phyloP scores from a whole-genome alignment of 2,888 invertebrate genomes.

The Andrena dorsata region DNA sequence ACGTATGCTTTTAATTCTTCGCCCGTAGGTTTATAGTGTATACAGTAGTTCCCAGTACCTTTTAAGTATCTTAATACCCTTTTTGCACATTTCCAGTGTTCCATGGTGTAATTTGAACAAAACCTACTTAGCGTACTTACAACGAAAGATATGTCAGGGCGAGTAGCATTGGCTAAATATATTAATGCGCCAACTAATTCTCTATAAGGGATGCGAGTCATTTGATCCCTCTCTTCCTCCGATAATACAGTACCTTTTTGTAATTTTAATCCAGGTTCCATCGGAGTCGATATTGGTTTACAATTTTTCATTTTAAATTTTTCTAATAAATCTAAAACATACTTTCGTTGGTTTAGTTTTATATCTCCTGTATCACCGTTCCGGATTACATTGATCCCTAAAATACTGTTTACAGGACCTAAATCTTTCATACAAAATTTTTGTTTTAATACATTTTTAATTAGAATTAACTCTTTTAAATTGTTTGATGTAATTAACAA shows the following conservation, averaged over 20 bases:
- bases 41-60: constrained; percentile 6
- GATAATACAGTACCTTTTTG: constrained; percentile 24
- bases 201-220: constrained; percentile 39
- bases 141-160: constrained; percentile 58
- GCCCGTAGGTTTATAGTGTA: constrained; percentile 11
- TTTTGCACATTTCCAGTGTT: constrained; percentile 14
- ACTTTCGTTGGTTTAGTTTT: constrained; percentile 43
- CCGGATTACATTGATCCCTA: constrained; percentile 36
- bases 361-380: constrained; percentile 37
- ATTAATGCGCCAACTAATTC: constrained; percentile 49
- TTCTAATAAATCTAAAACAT: constrained; percentile 29
- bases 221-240: constrained; percentile 15
- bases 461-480: constrained; percentile 41
- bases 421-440: constrained; percentile 29
- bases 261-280: constrained; percentile 42
- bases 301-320: constrained; percentile 35
- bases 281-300: constrained; percentile 45
- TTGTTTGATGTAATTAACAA: constrained; percentile 18
- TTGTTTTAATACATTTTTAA: constrained; percentile 37
- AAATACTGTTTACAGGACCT: not conserved
- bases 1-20: constrained; percentile 5
- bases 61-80: constrained; percentile 15
- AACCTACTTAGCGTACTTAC: constrained; percentile 34
- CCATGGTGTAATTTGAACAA: constrained; percentile 1
- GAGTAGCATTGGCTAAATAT: constrained; percentile 52